A percentile compares a stretch with the other conserved stretches of the same genome.
Evolutionary conservation across 1,140 invertebrate genomes (phyloP).

Genomic region (Lethrus apterus): DNA sequence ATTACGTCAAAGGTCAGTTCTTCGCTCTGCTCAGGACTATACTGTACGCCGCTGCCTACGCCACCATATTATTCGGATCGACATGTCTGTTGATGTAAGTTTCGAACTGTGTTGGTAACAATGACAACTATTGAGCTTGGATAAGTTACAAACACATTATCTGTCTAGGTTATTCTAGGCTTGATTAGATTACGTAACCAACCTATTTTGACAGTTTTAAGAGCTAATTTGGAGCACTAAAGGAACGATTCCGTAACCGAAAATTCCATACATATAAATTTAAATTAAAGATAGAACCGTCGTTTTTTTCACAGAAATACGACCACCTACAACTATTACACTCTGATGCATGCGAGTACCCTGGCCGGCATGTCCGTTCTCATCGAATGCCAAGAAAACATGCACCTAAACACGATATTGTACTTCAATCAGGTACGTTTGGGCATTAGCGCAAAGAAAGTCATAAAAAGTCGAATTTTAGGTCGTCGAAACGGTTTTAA

Average conservation of each 20-base stretch:
- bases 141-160: too few species aligned
- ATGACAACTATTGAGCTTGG: too few species aligned
- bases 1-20: constrained; percentile 12
- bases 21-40: constrained; percentile 15
- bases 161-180: too few species aligned
- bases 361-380: constrained; percentile 23
- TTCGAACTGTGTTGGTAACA: too few species aligned
- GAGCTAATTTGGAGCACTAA: too few species aligned
- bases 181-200: too few species aligned
- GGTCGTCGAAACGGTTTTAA: constrained; percentile 22
- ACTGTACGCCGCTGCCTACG: constrained; percentile 16
- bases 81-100: constrained; percentile 21
- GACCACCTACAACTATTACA: constrained; percentile 17
- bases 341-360: constrained; percentile 19
- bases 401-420: constrained; percentile 22
- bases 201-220: too few species aligned
- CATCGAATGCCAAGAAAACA: constrained; percentile 26
- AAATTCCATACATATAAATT: not conserved
- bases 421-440: constrained; percentile 27
- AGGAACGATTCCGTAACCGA: not conserved
- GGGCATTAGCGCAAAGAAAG: too few species aligned
- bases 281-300: constrained; percentile 16
- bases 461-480: too few species aligned
- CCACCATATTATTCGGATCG: constrained; percentile 1
- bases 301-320: constrained; percentile 16